These are phyloP conservation scores for Coracias cyanogaster DNA, from an alignment of 2,797 vertebrate genomes.

Conservation along the genomic window DNA sequence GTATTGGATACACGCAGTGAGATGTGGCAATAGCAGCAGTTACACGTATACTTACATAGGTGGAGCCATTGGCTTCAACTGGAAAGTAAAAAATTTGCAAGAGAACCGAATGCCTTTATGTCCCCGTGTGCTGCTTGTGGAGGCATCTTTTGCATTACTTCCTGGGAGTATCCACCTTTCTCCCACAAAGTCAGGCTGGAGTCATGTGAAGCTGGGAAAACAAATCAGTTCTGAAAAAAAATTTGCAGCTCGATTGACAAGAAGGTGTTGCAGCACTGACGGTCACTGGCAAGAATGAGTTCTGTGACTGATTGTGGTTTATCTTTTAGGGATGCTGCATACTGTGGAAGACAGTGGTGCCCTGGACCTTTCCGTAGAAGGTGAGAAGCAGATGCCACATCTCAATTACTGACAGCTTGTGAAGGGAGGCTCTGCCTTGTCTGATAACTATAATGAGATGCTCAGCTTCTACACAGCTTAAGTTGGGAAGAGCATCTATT, in stretches of 20 bases:
- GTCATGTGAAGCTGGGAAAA: background rate
- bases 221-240: background rate
- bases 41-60: background rate
- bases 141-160: background rate
- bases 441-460: background rate
- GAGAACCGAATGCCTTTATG: fast-evolving
- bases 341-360: constrained; percentile 79
- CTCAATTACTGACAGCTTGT: background rate
- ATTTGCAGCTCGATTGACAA: background rate
- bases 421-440: background rate
- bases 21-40: background rate
- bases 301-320: background rate
- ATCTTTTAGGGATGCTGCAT: constrained; percentile 84
- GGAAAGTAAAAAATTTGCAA: background rate
- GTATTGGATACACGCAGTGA: background rate
- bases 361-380: constrained; percentile 85
- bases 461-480: background rate
- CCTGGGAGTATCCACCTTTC: background rate
- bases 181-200: background rate
- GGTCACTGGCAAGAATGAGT: background rate
- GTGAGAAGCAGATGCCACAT: constrained; percentile 76
- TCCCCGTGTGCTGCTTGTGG: background rate
- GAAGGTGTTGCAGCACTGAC: background rate
- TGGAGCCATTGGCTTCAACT: constrained; percentile 32
- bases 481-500: background rate